phyloP scores from a whole-genome alignment of 2,797 vertebrate species.

The Takifugu ocellatus region DNA sequence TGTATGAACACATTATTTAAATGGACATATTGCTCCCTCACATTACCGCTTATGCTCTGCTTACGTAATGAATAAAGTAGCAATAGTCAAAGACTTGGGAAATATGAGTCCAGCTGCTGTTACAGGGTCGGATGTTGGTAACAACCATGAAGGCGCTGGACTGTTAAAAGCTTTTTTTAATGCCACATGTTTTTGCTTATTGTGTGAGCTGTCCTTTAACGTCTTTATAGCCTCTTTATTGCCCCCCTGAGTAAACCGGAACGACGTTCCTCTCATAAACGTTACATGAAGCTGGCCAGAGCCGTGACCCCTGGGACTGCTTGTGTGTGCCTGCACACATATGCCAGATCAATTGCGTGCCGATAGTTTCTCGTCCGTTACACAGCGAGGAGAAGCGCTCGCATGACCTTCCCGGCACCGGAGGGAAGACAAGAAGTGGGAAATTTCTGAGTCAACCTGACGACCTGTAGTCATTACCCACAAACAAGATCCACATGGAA shows the following conservation, averaged over 20 bases:
- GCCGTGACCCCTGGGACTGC: conserved; percentile 28
- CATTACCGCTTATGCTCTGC: too few species aligned
- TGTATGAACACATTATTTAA: too few species aligned
- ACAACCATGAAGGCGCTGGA: conserved; percentile 1
- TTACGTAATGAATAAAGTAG: not conserved
- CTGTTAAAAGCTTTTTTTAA: not conserved
- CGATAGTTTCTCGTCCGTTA: conserved; percentile 23
- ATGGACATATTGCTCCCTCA: too few species aligned
- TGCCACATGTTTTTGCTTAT: conserved; percentile 53
- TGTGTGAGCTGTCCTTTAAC: conserved; percentile 32
- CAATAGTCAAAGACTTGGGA: not conserved
- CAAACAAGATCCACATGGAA: conserved; percentile 26
- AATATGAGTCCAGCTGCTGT: not conserved
- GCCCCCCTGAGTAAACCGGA: conserved; percentile 42
- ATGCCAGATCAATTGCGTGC: conserved; percentile 18
- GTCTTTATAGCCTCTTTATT: conserved; percentile 52
- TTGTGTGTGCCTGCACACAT: conserved; percentile 10
- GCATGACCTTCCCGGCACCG: conserved; percentile 21
- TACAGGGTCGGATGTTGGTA: not conserved
- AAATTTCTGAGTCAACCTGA: conserved; percentile 20
- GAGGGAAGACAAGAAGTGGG: conserved; percentile 3
- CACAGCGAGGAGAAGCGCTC: conserved; percentile 5
- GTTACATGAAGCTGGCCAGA: conserved; percentile 37
- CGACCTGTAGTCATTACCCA: conserved; percentile 3
- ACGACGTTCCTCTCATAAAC: conserved; percentile 54